Evolutionary conservation across 1,140 invertebrate species (phyloP), one percentile per base, ranked within the genome.

Genomic region (Lepidurus apus): DNA sequence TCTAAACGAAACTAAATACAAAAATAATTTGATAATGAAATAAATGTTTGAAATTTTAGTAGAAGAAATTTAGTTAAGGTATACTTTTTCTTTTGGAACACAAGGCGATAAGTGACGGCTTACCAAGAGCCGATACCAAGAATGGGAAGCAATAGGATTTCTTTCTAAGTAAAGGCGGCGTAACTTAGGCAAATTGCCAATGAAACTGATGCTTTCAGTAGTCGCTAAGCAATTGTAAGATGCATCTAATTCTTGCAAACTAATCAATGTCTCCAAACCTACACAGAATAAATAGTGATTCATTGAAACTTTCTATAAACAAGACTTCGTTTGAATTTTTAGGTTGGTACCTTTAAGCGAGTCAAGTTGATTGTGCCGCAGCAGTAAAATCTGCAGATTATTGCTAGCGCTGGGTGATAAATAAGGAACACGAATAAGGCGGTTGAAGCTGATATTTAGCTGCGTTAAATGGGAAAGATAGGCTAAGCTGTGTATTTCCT

Each of bases 221-320:
- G 24, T 77, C 21, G 76, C 45, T 17, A 77, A 47, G 24, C 76
- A 77, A 47, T 77, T 77, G 11, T 77, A 77, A 10, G 44, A 21
- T 3, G 65, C 76, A 17, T 77, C 76, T 45, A 77, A 47, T 53
- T 77, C 76, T 26, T 77, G 44, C 76, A 77, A 44, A 8, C 44
- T 42, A 77, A 77, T 65, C 43, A 77, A 77, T 8, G 42, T 42
- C 7, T 77, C 76, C 44, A 77, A 21, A 21, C 76, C 76, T 77
- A 17, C 5, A 13, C 3, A 47, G 43, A 13, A 76, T 10, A 76
- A 76, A 11, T 10, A 53, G 9, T 17, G 42, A 44, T 47, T 65
- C 21, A n/a, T 65, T 9, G 6, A 65, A 65, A 11, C 21, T 1
- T 21, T 65, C 21, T 8, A 21, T 1, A 6, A 47, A 26, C 1